Base-by-base conservation (phyloP, 2,113 vertebrate species). In the Aythya baeri region DNA sequence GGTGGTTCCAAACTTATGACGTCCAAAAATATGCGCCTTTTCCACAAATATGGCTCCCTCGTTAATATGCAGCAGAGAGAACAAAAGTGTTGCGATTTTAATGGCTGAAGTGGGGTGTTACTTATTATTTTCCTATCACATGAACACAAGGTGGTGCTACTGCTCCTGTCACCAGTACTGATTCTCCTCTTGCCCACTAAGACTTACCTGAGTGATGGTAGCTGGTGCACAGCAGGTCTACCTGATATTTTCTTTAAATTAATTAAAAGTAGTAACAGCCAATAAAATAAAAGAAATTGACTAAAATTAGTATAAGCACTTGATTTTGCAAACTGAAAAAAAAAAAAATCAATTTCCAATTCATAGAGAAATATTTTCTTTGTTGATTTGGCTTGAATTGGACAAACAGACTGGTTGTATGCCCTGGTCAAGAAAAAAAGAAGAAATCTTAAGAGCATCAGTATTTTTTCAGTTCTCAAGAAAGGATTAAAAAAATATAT, bases 71-170 rank as follows among this genome's bases (percentile, higher is more conserved):
- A 7, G 1, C 11, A 22, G 57, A 49, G 29, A 58, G 61, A 13
- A 32, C 13, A 32, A 13, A 7, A 58, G 43, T 7, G 11, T 55
- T 17, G 43, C 52, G 11, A 5, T 57, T 46, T 13, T 20, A 4
- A 5, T 63, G 91, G 36, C 46, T 21, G 87, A 38, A 49, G 52
- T 34, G 61, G 84, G 31, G 61, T 38, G 44, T 44, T 86, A 17
- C 38, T 16, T 77, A 17, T 71, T 63, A 17, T 71, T 63, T 74
- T 88, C 94, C 70, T 16, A 7, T 2, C 32, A 9, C 92, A 7
- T 25, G 93, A 70, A 97, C 96, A 96, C 96, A 92, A 95, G 96
- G 96, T 97, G 96, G 96, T 96, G 96, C 96, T 96, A 79, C 75
- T 76, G 95, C 93, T 96, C 96, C 96, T 97, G 89, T 89, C 94